phyloP scores from a whole-genome alignment of 2,888 invertebrate species.

The Griposia aprilina region DNA sequence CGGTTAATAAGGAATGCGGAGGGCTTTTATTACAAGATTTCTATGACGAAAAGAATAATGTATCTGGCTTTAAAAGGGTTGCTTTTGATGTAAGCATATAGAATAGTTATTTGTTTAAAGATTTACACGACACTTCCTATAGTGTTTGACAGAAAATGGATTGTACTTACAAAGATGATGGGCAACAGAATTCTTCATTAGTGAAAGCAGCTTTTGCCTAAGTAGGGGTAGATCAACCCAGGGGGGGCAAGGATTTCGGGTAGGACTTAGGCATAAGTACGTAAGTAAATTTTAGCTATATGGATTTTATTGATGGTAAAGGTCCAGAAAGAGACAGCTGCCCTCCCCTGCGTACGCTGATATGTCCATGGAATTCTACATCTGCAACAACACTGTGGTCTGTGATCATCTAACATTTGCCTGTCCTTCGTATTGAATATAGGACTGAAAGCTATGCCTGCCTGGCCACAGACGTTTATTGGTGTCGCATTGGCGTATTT shows the following conservation, averaged over 20 bases:
- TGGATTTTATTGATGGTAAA: neutral
- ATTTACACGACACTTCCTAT: neutral
- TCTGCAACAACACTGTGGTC: neutral
- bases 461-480: neutral
- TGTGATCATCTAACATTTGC: neutral
- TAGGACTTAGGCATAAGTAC: neutral
- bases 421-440: neutral
- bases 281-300: neutral
- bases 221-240: no score
- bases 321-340: neutral
- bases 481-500: neutral
- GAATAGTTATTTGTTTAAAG: neutral
- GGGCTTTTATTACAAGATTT: slow-evolving; percentile 62
- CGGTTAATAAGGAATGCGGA: slow-evolving; percentile 76
- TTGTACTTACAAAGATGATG: no score
- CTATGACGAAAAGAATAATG: slow-evolving; percentile 63
- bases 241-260: no score
- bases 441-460: neutral
- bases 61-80: slow-evolving; percentile 68
- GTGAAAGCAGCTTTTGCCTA: neutral
- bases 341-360: neutral
- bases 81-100: slow-evolving; percentile 61
- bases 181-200: no score
- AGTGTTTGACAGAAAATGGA: neutral
- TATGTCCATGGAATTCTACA: neutral